Percentiles rank a stretch among this genome's conserved stretches.
Conservation (phyloP, 1,140 invertebrate species). For the Pachypeltis micranthus region DNA sequence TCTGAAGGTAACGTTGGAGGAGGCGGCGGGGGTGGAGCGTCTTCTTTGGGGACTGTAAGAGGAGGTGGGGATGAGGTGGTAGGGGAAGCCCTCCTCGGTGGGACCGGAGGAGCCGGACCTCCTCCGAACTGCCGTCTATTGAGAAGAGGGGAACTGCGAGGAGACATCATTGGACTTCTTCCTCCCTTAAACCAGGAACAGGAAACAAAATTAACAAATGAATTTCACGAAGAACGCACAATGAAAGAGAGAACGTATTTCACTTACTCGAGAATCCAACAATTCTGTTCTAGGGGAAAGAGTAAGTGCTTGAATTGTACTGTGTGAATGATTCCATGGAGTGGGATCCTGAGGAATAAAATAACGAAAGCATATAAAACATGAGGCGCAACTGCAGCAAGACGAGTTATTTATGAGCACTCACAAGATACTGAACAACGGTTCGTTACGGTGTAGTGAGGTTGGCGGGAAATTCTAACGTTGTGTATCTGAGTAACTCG, state of each 20-base stretch:
- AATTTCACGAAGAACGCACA: too few relatives aligned
- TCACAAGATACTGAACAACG: too few relatives aligned
- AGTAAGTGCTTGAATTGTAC: constrained; percentile 42
- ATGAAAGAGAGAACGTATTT: too few relatives aligned
- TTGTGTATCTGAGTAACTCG: too few relatives aligned
- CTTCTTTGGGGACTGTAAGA: constrained; percentile 40
- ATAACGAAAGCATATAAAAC: neutral
- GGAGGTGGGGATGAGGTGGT: constrained; percentile 8
- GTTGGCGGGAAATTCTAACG: too few relatives aligned
- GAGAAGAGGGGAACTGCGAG: constrained; percentile 38
- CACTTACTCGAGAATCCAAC: constrained; percentile 36
- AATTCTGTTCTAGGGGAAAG: constrained; percentile 40
- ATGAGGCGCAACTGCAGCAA: too few relatives aligned
- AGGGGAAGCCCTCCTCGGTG: constrained; percentile 18
- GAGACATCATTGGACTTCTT: constrained; percentile 46
- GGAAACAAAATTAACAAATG: too few relatives aligned
- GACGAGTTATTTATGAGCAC: too few relatives aligned
- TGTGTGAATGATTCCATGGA: constrained; percentile 38
- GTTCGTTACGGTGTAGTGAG: too few relatives aligned
- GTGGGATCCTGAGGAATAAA: constrained; percentile 21
- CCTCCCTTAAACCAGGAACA: too few relatives aligned
- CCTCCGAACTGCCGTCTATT: constrained; percentile 30
- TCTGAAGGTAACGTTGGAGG: constrained; percentile 29
- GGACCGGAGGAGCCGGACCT: constrained; percentile 20
- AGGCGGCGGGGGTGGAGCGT: constrained; percentile 36